These are phyloP conservation scores for Ecdyonurus torrentis DNA, from an alignment of 2,888 invertebrate species.

Conservation along the genomic window DNA sequence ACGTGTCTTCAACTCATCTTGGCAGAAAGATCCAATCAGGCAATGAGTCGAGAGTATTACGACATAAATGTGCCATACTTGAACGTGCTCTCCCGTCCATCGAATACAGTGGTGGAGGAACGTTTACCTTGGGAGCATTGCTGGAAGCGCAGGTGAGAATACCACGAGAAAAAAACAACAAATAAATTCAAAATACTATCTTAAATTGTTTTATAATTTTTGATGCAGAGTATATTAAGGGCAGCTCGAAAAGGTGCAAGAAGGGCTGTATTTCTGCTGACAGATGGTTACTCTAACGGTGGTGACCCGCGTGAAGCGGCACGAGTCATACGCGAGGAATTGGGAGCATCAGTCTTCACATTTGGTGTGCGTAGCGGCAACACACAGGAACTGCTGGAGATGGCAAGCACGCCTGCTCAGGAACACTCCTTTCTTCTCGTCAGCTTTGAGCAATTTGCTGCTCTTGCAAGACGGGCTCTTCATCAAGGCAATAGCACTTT, in stretches of 20 bases:
- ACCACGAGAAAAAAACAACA: too few relatives aligned
- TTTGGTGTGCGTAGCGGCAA: conserved; percentile 48
- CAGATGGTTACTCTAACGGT: conserved; percentile 54
- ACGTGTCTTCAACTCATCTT: neutral
- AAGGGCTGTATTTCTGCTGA: conserved; percentile 47
- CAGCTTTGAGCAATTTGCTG: conserved; percentile 50
- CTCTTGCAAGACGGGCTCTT: conserved; percentile 44
- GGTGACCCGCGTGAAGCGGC: conserved; percentile 46
- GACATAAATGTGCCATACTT: conserved; percentile 44
- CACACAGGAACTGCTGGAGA: conserved; percentile 39
- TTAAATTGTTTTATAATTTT: conserved; percentile 9
- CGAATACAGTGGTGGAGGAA: conserved; percentile 45
- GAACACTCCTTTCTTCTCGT: conserved; percentile 46
- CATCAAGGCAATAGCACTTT: conserved; percentile 36
- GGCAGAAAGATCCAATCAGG: too few relatives aligned
- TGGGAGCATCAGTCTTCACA: conserved; percentile 26
- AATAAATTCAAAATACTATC: too few relatives aligned
- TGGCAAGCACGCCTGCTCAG: conserved; percentile 43
- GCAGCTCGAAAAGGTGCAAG: conserved; percentile 27
- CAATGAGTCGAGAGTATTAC: too few relatives aligned
- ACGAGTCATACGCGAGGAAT: conserved; percentile 28
- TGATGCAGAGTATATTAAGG: conserved; percentile 30
- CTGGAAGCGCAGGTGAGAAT: conserved; percentile 37
- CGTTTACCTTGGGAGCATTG: conserved; percentile 50
- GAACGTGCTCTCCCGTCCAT: conserved; percentile 41